Evolutionary conservation across 2,888 invertebrate species (phyloP), one percentile per base, ranked within the genome.

Genomic region (Dendrolimus pini): DNA sequence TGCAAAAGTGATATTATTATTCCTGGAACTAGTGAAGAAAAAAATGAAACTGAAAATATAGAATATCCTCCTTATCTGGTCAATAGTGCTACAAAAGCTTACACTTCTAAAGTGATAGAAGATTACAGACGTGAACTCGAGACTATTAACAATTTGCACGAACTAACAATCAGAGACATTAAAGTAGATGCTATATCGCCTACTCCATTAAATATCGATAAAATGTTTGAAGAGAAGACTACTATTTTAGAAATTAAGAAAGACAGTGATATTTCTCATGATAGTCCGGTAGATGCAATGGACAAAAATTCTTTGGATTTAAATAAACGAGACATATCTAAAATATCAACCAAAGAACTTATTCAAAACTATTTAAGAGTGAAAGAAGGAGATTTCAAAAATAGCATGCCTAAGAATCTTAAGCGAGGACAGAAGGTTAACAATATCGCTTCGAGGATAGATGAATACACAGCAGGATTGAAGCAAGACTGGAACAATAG

Each of bases 41-140:
- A 56, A 18, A 70, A 68, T 57, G 77, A 77, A 41, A 71, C 70
- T 54, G 68, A 73, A 12, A 77, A 77, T 63, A 64, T 74, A 56
- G 82, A 86, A 59, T 91, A 91, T 67, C 91, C 91, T 12, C 68
- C 82, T 2, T 91, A 91, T 69, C 77, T 91, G 62, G 74, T 78
- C 2, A 87, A 90, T 61, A 91, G 88, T 65, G 80, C 79, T 52
- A 87, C 85, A 41, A 91, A 90, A 78, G 85, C 88, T 0, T 91
- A 91, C 59, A 91, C 91, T 7, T 90, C 91, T 14, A 88, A 89
- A 74, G 91, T 91, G 6, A 91, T 91, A 58, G 90, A 91, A 74
- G 91, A 91, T 73, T 91, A 91, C 62, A 91, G 88, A 71, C 89
- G 82, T 65, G 91, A 91, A 75, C 74, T 91, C 63, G 83, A 88